Evolutionary conservation across 92 coral and sea anemone genomes (phyloP).

Genomic region (Palythoa grandiflora): DNA sequence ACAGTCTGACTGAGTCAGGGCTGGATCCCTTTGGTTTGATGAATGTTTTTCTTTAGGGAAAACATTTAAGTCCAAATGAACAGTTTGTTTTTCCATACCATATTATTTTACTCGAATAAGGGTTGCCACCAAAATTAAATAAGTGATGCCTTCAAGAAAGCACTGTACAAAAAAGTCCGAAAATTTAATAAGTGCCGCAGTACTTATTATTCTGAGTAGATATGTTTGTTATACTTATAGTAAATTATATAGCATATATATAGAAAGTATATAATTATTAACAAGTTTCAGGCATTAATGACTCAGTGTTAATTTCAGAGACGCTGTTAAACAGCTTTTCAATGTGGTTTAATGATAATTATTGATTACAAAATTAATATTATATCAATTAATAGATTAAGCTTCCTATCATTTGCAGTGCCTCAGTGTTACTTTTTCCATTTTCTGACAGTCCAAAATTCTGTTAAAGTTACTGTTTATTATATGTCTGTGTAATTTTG

Average conservation of each 20-base stretch:
- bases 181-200: too few relatives aligned
- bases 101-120: too few relatives aligned
- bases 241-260: neutral
- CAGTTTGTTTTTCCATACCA: neutral
- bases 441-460: too few relatives aligned
- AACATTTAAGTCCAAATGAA: neutral
- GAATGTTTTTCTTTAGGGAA: neutral
- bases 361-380: neutral
- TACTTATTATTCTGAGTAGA: too few relatives aligned
- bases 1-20: neutral
- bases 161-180: neutral
- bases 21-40: neutral
- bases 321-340: constrained; percentile 7
- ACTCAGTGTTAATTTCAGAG: neutral
- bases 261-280: neutral
- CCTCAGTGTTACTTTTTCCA: too few relatives aligned
- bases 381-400: neutral
- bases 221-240: too few relatives aligned
- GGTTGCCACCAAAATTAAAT: too few relatives aligned
- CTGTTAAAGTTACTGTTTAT: too few relatives aligned
- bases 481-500: too few relatives aligned
- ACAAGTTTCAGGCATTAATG: neutral
- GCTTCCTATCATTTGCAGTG: too few relatives aligned
- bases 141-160: too few relatives aligned
- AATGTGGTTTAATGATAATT: neutral